Evolutionary conservation across 1,140 invertebrate species (phyloP).

Genomic region (Hypothenemus hampei): DNA sequence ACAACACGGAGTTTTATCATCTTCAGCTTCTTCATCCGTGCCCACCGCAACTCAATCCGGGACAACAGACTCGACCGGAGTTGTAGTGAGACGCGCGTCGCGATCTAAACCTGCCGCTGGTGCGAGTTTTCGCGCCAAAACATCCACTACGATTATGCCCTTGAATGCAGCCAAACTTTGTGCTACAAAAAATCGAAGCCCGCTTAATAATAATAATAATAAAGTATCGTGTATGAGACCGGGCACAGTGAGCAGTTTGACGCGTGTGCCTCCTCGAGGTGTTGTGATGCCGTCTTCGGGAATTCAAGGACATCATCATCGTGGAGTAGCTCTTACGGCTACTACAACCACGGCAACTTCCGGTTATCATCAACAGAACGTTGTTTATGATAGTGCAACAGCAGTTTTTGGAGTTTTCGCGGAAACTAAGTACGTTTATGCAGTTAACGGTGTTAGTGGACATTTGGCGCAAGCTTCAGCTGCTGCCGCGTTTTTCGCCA

Average conservation of each 20-base stretch:
- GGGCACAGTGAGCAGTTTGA: conserved; percentile 21
- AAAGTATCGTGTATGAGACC: neutral
- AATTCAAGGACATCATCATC: no score
- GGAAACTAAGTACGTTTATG: conserved; percentile 45
- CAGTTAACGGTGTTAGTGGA: conserved; percentile 42
- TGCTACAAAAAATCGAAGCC: conserved; percentile 10
- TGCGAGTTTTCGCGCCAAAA: conserved; percentile 23
- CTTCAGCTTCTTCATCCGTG: no score
- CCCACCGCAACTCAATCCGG: conserved; percentile 36
- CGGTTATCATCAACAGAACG: conserved; percentile 20
- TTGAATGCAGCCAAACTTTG: conserved; percentile 3
- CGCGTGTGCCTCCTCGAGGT: conserved; percentile 17
- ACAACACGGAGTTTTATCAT: conserved; percentile 12
- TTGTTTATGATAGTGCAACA: conserved; percentile 28
- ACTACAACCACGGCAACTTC: no score
- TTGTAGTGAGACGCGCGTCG: conserved; percentile 1
- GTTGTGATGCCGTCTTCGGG: conserved; percentile 26
- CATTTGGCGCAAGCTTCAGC: conserved; percentile 44
- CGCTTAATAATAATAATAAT: neutral
- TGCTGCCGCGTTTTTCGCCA: conserved; percentile 48
- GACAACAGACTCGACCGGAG: conserved; percentile 11
- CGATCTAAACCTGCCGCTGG: neutral
- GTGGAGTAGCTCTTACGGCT: conserved; percentile 3
- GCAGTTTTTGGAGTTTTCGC: conserved; percentile 44
- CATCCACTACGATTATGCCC: conserved; percentile 18